Evolutionary conservation across 2,888 invertebrate genomes (phyloP), one percentile per base, ranked within the genome.

Genomic region (Leucophora obtusa): DNA sequence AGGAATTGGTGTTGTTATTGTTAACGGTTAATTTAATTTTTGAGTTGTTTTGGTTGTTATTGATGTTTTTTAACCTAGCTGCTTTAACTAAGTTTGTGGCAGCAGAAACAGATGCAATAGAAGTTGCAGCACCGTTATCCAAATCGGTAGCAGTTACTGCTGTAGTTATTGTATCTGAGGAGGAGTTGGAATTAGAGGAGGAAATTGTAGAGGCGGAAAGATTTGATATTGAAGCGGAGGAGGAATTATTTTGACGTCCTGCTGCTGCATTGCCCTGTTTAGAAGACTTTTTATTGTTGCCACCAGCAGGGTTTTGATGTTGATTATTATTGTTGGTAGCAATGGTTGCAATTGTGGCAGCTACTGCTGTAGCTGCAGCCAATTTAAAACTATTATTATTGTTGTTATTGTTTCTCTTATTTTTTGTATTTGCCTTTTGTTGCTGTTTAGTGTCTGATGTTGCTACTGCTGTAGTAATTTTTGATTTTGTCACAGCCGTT

Each of bases 401-500:
- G 65, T 79, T 82, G 58, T 66, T 80, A n/a, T 62, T 77, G 18
- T 66, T 77, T 73, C 77, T 81, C 33, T 70, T 82, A 68, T 62
- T 76, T 65, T 81, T 81, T 28, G 28, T 28, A 28, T 28, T 77
- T 62, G 35, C 28, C 54, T 63, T 83, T 83, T 80, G 82, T 51
- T 73, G 75, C 69, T 80, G 80, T 62, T 70, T 79, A 15, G 21
- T 18, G 47, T 79, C 68, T 28, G 24, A 8, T 54, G 47, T 47
- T 66, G 63, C 43, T 60, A 28, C 15, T 35, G 65, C 35, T 73
- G 58, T 51, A 33, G 43, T 81, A 58, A 50, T 75, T 53, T 74
- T 73, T 74, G 85, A 51, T 78, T 83, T 84, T 83, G 84, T 85
- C 85, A 84, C 85, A 76, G 86, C 84, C 77, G 86, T 83, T 73